A percentile compares a stretch with the other conserved stretches of the same genome.
phyloP scores from a whole-genome alignment of 2,797 vertebrate genomes.

The Hapalemur alaotrensis region DNA sequence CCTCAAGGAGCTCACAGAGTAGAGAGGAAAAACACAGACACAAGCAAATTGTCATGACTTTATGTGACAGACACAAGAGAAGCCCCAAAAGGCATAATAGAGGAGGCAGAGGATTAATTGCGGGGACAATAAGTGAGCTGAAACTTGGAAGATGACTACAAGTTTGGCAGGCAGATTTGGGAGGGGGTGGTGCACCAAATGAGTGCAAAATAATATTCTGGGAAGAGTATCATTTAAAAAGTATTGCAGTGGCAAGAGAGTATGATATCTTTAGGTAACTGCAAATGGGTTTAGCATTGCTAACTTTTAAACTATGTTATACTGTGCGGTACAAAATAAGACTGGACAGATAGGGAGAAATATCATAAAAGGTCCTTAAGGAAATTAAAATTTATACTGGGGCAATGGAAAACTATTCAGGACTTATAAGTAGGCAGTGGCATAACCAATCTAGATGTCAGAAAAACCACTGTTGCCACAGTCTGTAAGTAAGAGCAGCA shows the following conservation, averaged over 20 bases:
- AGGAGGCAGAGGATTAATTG: not conserved
- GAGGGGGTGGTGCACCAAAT: not conserved
- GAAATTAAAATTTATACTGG: not conserved
- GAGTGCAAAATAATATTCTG: not conserved
- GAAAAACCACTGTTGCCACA: not conserved
- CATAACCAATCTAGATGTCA: not conserved
- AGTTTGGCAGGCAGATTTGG: not conserved
- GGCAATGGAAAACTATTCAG: not conserved
- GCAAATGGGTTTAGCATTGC: not conserved
- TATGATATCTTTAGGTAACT: not conserved
- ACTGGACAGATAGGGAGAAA: not conserved
- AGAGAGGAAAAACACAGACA: not conserved
- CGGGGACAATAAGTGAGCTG: not conserved
- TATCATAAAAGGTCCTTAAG: not conserved
- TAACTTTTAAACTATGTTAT: not conserved
- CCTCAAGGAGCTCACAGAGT: not conserved
- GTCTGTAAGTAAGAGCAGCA: not conserved
- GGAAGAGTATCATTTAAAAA: not conserved
- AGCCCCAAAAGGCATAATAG: not conserved
- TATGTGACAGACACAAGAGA: not conserved
- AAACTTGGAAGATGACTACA: constrained; percentile 11
- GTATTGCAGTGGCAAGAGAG: not conserved
- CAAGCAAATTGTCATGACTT: not conserved
- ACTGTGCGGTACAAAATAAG: not conserved
- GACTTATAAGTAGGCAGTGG: not conserved